Conservation (phyloP, 2,797 vertebrate species). For the Enteromius radiatus region DNA sequence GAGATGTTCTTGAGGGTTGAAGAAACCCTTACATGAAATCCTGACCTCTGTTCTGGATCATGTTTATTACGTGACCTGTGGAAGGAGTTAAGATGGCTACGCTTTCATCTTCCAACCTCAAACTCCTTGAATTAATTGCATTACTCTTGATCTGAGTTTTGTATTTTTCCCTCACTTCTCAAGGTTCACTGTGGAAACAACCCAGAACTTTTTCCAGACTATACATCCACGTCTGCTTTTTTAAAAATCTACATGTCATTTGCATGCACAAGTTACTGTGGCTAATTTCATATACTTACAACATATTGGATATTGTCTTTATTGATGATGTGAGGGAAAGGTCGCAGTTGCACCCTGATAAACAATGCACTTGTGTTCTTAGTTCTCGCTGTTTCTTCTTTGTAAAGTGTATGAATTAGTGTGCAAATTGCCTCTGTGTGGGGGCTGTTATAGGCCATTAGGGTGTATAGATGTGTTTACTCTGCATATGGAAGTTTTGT, state of each 20-base stretch:
- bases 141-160: neutral
- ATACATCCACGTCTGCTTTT: neutral
- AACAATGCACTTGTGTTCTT: slow-evolving; percentile 38
- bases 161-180: neutral
- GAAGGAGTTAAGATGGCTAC: slow-evolving; percentile 1
- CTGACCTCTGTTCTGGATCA: slow-evolving; percentile 18
- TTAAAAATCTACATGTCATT: neutral
- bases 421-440: slow-evolving; percentile 51
- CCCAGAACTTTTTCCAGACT: neutral
- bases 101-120: neutral
- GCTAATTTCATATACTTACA: slow-evolving; percentile 18
- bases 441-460: slow-evolving; percentile 50
- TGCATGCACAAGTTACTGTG: neutral
- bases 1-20: neutral
- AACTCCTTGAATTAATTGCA: neutral
- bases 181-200: neutral
- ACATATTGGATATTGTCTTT: slow-evolving; percentile 25
- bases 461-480: slow-evolving; percentile 51
- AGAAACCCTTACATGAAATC: neutral
- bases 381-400: slow-evolving; percentile 34
- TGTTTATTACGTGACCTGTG: neutral
- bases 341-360: slow-evolving; percentile 25
- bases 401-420: slow-evolving; percentile 40
- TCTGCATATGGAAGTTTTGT: slow-evolving; percentile 51
- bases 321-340: slow-evolving; percentile 30